Percentiles rank a stretch among this genome's conserved stretches.
Conservation (phyloP, 2,113 vertebrate genomes). For the Macrotis lagotis region DNA sequence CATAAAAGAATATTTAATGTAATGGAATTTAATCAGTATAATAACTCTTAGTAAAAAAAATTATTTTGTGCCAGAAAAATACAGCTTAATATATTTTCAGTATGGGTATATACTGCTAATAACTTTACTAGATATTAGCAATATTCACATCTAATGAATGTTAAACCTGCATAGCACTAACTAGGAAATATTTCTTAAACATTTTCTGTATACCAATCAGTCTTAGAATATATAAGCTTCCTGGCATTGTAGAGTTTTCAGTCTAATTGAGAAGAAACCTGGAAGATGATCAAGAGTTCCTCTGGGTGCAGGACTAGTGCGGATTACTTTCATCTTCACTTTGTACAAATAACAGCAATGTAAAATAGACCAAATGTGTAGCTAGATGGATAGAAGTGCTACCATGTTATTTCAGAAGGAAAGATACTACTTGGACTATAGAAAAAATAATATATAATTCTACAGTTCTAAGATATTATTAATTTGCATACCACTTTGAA, state of each 20-base stretch:
- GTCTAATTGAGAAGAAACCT: background rate
- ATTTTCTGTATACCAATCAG: background rate
- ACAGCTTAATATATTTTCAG: slow-evolving; percentile 33
- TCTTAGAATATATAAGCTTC: background rate
- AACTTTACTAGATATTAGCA: slow-evolving; percentile 29
- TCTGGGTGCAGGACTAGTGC: background rate
- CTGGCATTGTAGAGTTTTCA: background rate
- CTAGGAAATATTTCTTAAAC: background rate
- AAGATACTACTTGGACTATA: background rate
- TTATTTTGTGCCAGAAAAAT: slow-evolving; percentile 18
- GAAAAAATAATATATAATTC: slow-evolving; percentile 15
- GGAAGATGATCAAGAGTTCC: background rate
- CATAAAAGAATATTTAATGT: slow-evolving; percentile 14
- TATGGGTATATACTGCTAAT: background rate
- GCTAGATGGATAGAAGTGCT: background rate
- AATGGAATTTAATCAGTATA: slow-evolving; percentile 23
- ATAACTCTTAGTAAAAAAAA: background rate
- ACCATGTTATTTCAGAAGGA: background rate
- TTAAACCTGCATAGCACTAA: slow-evolving; percentile 17
- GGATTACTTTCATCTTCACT: background rate
- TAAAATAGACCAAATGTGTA: background rate
- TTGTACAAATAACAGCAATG: background rate
- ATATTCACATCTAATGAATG: slow-evolving; percentile 17
- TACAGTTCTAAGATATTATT: slow-evolving; percentile 16
- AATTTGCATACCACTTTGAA: slow-evolving; percentile 6